Conservation (phyloP, 2,113 vertebrate species). For the Elanus axillaris region DNA sequence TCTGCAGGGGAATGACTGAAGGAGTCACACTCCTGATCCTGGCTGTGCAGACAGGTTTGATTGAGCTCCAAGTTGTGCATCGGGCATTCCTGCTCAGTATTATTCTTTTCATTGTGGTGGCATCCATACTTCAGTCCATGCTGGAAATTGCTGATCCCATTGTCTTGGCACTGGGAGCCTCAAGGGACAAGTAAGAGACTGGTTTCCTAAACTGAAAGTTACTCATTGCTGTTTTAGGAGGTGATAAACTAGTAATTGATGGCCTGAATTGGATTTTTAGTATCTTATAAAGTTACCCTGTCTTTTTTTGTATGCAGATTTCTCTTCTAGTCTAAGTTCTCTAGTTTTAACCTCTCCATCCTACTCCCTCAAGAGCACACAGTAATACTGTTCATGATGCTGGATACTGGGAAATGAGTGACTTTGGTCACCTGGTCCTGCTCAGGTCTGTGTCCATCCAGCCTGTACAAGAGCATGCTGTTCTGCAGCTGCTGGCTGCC, state of each 20-base stretch:
- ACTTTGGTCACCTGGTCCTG: not conserved
- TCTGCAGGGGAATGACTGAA: slow-evolving; percentile 94
- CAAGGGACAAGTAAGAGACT: slow-evolving; percentile 90
- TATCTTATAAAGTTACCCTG: not conserved
- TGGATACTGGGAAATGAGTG: not conserved
- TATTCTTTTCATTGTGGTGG: slow-evolving; percentile 97
- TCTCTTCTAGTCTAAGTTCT: not conserved
- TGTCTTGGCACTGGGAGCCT: slow-evolving; percentile 93
- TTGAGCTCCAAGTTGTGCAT: slow-evolving; percentile 96
- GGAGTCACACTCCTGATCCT: slow-evolving; percentile 93
- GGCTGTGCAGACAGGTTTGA: slow-evolving; percentile 95
- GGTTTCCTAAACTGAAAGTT: not conserved
- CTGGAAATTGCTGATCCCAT: slow-evolving; percentile 99
- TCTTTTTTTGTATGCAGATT: not conserved
- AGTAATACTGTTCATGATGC: not conserved
- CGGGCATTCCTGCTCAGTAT: slow-evolving; percentile 97
- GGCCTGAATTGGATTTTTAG: not conserved
- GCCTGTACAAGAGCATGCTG: not conserved
- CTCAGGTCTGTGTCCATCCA: not conserved
- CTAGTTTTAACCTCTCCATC: not conserved
- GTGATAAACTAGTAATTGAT: not conserved
- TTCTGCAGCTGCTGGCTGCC: not conserved
- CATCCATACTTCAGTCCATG: slow-evolving; percentile 98
- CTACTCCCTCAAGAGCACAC: not conserved
- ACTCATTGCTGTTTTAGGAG: slow-evolving; percentile 3